Base-by-base conservation (phyloP, 2,113 vertebrate genomes). In the Oncorhynchus clarkii region DNA sequence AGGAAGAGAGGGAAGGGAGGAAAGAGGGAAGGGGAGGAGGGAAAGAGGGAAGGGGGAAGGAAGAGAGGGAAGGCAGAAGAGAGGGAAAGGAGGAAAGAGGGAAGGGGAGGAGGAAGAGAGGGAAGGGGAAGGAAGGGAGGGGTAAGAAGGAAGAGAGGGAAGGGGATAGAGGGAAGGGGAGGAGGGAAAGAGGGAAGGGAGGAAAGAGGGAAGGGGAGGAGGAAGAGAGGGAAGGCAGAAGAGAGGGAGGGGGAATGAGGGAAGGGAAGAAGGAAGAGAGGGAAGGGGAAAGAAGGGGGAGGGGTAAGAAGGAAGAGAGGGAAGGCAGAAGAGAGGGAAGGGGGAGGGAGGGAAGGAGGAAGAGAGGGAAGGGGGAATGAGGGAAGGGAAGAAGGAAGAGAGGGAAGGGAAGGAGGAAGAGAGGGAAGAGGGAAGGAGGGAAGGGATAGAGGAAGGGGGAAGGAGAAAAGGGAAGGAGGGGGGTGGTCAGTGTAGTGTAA, bases 401-500 rank as follows among this genome's bases (percentile, higher is more conserved):
- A 80, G 34, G 34, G 34, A 34, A 34, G 78, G 31, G 64, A n/a
- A n/a, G 24, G 3, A 26, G 67, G 71, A 77, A 82, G 78, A 75
- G 59, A 73, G 8, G 14, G 34, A 39, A 39, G 34, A 6, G 39
- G 39, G 29, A 31, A 78, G 31, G 68, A 69, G 39, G 24, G 13
- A 48, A 18, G 64, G 48, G 64, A 12, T 18, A n/a, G 48, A 9
- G 22, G 65, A 71, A n/a, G 71, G 66, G 24, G 67, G 39, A 68
- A 16, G 59, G 59, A 20, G 22, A 7, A 0, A 22, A 34, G 22
- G 74, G 69, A 80, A 73, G 66, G 59, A 71, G 26, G 71, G 57
- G 27, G 69, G 26, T 34, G 62, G 62, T 8, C n/a, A 64, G 62
- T 22, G 9, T 24, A 59, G 49, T 18, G 26, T 29, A 16, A 59